phyloP scores from a whole-genome alignment of 2,797 vertebrate genomes.

The Morus bassanus region DNA sequence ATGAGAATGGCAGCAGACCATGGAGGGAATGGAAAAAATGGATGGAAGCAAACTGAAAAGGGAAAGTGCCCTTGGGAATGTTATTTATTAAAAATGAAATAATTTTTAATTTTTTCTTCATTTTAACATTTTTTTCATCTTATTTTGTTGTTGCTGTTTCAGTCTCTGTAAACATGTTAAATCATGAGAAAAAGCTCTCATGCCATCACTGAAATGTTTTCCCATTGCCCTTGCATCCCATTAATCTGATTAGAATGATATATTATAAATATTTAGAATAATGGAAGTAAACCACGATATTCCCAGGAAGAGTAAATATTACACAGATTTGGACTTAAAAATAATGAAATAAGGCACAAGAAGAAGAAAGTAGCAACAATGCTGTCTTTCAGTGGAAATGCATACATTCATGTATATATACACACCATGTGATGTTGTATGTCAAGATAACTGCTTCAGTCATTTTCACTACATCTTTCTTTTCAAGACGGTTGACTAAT shows the following conservation, averaged over 20 bases:
- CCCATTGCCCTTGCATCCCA: fast-evolving
- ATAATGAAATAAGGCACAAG: neutral
- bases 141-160: neutral
- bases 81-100: neutral
- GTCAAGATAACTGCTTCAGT: neutral
- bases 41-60: neutral
- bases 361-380: neutral
- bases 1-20: neutral
- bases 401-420: neutral
- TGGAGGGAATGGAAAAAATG: neutral
- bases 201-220: neutral
- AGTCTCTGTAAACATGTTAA: neutral
- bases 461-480: neutral
- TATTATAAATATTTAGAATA: neutral
- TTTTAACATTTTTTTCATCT: neutral
- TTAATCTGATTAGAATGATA: neutral
- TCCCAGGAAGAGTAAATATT: neutral
- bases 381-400: neutral
- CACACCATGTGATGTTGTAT: fast-evolving
- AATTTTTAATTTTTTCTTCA: neutral
- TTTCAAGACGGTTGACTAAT: neutral
- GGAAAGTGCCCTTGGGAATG: neutral
- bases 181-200: neutral
- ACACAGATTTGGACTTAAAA: neutral
- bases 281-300: neutral